These are phyloP conservation scores for Hepsetus odoe DNA, from an alignment of 2,113 vertebrate species.

Conservation along the genomic window DNA sequence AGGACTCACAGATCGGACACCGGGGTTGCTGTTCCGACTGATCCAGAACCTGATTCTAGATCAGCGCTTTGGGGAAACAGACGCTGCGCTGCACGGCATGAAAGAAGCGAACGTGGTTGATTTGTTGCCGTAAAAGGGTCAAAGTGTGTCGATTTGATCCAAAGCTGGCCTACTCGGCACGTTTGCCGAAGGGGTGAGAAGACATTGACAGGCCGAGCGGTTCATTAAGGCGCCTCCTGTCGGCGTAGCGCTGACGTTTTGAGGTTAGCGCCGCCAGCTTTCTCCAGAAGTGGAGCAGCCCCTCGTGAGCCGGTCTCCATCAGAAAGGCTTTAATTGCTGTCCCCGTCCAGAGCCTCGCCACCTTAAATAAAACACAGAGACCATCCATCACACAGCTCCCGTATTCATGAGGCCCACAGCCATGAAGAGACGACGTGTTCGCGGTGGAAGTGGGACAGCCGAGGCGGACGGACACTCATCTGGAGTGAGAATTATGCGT, in stretches of 20 bases:
- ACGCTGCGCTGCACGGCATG: no score
- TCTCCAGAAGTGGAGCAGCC: constrained; percentile 36
- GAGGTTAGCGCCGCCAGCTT: constrained; percentile 35
- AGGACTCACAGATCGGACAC: no score
- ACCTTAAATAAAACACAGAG: not conserved
- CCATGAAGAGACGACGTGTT: not conserved
- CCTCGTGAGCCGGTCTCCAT: constrained; percentile 29
- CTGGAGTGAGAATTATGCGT: constrained; percentile 38
- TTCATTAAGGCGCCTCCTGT: constrained; percentile 19
- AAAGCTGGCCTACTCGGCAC: not conserved
- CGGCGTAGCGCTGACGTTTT: constrained; percentile 46
- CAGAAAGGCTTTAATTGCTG: constrained; percentile 33
- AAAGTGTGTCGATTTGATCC: no score
- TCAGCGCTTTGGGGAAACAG: no score
- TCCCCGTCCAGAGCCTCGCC: not conserved
- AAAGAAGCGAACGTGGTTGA: no score
- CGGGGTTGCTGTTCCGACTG: no score
- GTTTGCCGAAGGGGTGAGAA: not conserved
- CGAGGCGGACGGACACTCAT: not conserved
- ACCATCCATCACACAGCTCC: not conserved
- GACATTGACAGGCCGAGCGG: constrained; percentile 11
- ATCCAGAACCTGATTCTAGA: no score
- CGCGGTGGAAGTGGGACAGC: not conserved
- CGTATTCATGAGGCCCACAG: not conserved
- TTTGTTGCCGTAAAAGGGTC: no score